Base-by-base conservation (phyloP, 2,797 vertebrate genomes). In the Oophaga sylvatica region DNA sequence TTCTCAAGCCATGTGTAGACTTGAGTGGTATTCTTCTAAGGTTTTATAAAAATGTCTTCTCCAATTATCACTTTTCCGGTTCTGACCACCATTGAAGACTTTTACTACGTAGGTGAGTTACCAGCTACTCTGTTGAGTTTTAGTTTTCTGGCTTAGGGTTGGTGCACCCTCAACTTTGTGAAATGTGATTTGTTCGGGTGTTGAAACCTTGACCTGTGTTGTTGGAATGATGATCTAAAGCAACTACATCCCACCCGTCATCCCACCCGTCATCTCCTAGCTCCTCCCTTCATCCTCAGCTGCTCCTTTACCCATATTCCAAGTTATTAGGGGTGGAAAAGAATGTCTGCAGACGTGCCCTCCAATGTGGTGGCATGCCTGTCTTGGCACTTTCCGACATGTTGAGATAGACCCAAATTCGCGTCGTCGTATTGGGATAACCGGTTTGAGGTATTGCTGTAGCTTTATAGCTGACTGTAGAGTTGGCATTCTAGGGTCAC, bases 211-310 rank as follows among this genome's bases (percentile, higher is more conserved):
- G 45, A 77, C 29, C 31, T 56, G 5, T 62, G 13, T 60, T 80
- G 15, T 60, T 31, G 2, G 29, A 31, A 31, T 19, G 16, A 79
- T 73, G 67, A 22, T 35, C 56, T 59, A 53, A n/a, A 67, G 20
- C 62, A 81, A 48, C 62, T 81, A 8, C 68, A 56, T n/a, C 11
- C 45, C 63, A 56, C n/a, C 75, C 48, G 26, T 77, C 68, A 56
- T n/a, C 11, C 45, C 63, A 56, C n/a, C 75, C 48, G 26, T 77
- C n/a, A 26, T 67, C 1, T 35, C 4, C 13, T 22, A 26, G 22
- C 81, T 73, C 81, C 81, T 71, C 81, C 67, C 31, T 73, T 56
- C 56, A n/a, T 73, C 41, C 19, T 31, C 67, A 67, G 68, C 81
- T 56, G 31, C 31, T 73, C 26, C 81, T 59, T 70, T 35, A 57